Evolutionary conservation across 2,113 vertebrate genomes (phyloP).

Genomic region (Takifugu bimaculatus): DNA sequence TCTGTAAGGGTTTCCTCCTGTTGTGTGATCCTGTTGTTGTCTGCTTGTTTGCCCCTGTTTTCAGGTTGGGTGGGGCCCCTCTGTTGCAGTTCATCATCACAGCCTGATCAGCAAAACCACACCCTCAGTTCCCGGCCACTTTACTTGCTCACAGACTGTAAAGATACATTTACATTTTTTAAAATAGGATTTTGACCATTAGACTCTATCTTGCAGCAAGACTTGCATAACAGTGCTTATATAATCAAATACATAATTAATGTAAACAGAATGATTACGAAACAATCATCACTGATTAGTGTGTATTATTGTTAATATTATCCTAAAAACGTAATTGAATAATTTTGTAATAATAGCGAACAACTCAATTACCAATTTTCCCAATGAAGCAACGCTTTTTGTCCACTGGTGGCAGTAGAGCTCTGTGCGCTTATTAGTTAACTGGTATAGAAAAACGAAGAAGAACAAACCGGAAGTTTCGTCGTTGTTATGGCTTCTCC

Average conservation of each 20-base stretch:
- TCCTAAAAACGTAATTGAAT: conserved; percentile 5
- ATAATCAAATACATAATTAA: too few relatives aligned
- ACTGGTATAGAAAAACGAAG: not conserved
- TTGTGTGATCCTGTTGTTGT: too few relatives aligned
- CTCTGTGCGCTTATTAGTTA: not conserved
- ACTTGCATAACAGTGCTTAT: not conserved
- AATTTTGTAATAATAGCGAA: not conserved
- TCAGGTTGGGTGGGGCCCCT: too few relatives aligned
- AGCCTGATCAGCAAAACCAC: not conserved
- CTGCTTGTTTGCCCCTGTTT: too few relatives aligned
- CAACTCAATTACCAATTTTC: not conserved
- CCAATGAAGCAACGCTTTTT: not conserved
- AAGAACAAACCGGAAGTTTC: conserved; percentile 44
- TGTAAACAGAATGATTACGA: not conserved
- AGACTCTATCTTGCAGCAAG: not conserved
- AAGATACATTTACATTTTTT: too few relatives aligned
- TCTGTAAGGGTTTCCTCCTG: too few relatives aligned
- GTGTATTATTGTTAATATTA: conserved; percentile 9
- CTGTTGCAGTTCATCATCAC: too few relatives aligned
- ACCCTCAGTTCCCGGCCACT: not conserved
- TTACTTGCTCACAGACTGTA: too few relatives aligned
- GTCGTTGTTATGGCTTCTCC: conserved; percentile 47
- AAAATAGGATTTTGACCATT: not conserved
- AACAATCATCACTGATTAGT: conserved; percentile 31
- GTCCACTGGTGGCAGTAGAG: conserved; percentile 3